A percentile compares a stretch with the other conserved stretches of the same genome.
These are phyloP conservation scores for Monopterus albus DNA, from an alignment of 2,113 vertebrate genomes.

Conservation along the genomic window DNA sequence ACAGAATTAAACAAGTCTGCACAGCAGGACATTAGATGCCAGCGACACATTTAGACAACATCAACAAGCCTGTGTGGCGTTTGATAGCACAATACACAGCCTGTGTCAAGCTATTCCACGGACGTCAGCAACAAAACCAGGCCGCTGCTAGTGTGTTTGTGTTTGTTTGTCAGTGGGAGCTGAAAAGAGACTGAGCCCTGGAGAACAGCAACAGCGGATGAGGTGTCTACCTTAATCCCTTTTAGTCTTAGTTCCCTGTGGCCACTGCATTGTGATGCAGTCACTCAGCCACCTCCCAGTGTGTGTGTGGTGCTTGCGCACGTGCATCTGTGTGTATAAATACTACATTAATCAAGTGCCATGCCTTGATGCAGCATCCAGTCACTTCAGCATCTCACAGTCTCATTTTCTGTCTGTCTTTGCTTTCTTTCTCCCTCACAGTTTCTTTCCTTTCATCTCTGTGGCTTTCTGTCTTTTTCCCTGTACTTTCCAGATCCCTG, in stretches of 20 bases:
- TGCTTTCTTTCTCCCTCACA: conserved; percentile 17
- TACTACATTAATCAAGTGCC: conserved; percentile 74
- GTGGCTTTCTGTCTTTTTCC: conserved; percentile 44
- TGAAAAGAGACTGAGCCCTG: conserved; percentile 31
- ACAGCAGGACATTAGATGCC: no score
- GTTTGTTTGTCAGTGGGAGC: conserved; percentile 4
- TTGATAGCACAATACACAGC: conserved; percentile 5
- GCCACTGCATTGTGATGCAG: conserved; percentile 75
- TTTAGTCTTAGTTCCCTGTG: conserved; percentile 66
- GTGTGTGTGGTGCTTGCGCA: conserved; percentile 18
- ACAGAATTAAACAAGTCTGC: no score
- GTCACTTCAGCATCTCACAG: conserved; percentile 57
- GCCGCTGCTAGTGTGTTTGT: conserved; percentile 4
- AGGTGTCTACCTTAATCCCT: conserved; percentile 70
- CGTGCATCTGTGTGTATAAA: conserved; percentile 11
- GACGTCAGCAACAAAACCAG: not conserved
- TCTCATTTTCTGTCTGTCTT: not conserved
- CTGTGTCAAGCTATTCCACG: conserved; percentile 14
- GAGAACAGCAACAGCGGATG: conserved; percentile 57
- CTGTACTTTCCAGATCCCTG: conserved; percentile 61
- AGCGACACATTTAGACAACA: not conserved
- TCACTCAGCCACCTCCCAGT: conserved; percentile 59
- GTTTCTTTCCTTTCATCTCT: conserved; percentile 61
- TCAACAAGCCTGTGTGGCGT: not conserved
- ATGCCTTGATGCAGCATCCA: conserved; percentile 68